Evolutionary conservation across 2,888 invertebrate genomes (phyloP), one percentile per base, ranked within the genome.

Genomic region (Lepidocyrtinus sp.): DNA sequence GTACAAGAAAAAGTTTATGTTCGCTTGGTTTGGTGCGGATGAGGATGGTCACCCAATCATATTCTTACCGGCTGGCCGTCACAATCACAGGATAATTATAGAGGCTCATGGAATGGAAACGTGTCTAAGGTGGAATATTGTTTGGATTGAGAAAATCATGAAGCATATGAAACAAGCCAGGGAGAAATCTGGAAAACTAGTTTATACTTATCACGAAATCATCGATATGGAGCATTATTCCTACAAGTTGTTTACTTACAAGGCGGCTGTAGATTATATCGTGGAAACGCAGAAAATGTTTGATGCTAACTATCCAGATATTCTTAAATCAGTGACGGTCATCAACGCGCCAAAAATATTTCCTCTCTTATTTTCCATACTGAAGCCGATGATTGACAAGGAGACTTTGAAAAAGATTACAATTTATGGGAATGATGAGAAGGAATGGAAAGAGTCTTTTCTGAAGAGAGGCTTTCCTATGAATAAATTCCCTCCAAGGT

Each of bases 281-380:
- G 1, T 64, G 5, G 1, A 3, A 2, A 70, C 74, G 1, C 65
- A 75, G 1, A 19, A 50, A 24, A 36, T 36, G 0, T 71, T 75
- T 59, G 82, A 82, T 50, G 55, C 64, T 1, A 72, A 83, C 63
- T 83, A 81, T 59, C 83, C 83, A 0, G 83, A 83, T 36, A n/a
- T 83, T 12, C 26, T 83, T 2, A 64, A 69, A 25, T 62, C 61
- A 17, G 24, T 59, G 5, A 17, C 77, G 1, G 17, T 76, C 12
- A 76, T 83, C 45, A 83, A 83, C 50, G 77, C 83, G 15, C 83
- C 83, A 0, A 77, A 77, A 61, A 36, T 83, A 15, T 81, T 83
- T 36, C 17, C 67, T n/a, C 2, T 77, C 1, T 22, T 83, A 0
- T 81, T 76, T 36, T 65, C 45, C n/a, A 46, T 83, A 9, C 22